Percentiles rank a stretch among this genome's conserved stretches.
Evolutionary conservation across 1,140 invertebrate genomes (phyloP).

Genomic region (Drosophila hydei): DNA sequence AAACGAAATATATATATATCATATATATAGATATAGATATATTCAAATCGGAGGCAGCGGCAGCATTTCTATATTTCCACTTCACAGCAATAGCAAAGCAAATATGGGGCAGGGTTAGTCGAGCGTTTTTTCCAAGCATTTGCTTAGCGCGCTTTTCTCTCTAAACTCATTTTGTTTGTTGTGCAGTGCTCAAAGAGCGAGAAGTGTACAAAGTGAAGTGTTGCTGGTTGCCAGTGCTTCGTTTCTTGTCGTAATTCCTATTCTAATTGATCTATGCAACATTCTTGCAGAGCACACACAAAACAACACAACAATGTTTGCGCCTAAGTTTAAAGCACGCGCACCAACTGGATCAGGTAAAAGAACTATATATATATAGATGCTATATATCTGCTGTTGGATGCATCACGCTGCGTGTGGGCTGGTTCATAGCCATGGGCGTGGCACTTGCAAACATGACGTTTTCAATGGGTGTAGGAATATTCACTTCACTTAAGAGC

Average conservation of each 20-base stretch:
- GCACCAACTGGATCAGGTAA: slow-evolving; percentile 89
- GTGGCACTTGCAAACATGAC: slow-evolving; percentile 63
- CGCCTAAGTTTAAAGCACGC: slow-evolving; percentile 91
- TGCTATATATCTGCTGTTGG: slow-evolving; percentile 12
- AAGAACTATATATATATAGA: slow-evolving; percentile 34
- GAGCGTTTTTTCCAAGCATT: slow-evolving; percentile 56
- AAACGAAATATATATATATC: slow-evolving; percentile 21
- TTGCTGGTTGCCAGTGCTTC: slow-evolving; percentile 17
- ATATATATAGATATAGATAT: slow-evolving; percentile 28
- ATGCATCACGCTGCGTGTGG: slow-evolving; percentile 34
- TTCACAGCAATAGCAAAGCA: slow-evolving; percentile 19
- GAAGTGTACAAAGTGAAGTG: slow-evolving; percentile 46
- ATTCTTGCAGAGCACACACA: slow-evolving; percentile 72
- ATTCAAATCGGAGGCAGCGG: slow-evolving; percentile 40
- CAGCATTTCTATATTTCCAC: slow-evolving; percentile 44
- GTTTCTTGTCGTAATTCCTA: not conserved
- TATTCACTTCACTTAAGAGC: slow-evolving; percentile 35
- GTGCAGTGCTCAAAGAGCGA: slow-evolving; percentile 14
- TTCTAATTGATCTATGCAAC: slow-evolving; percentile 30
- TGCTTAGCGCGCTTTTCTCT: slow-evolving; percentile 22
- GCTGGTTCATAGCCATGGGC: slow-evolving; percentile 21
- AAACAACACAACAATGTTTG: slow-evolving; percentile 86
- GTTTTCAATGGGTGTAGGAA: slow-evolving; percentile 54
- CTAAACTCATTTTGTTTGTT: slow-evolving; percentile 1
- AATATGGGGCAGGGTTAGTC: slow-evolving; percentile 81